Base-by-base conservation (phyloP, 2,888 invertebrate species). In the Ichneumoninae sp. region DNA sequence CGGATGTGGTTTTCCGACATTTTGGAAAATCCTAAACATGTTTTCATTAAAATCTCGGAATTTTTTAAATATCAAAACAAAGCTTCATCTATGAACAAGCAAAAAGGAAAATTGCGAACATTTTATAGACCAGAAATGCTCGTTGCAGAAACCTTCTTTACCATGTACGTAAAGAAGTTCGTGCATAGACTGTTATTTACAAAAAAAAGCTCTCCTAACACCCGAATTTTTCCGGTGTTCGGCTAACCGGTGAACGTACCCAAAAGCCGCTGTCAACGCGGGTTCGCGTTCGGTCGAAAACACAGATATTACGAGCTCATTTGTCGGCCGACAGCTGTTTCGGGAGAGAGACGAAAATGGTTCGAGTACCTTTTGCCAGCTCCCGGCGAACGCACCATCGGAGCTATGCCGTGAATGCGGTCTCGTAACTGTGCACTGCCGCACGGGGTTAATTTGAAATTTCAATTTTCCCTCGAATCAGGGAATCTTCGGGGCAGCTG, bases 381-480 rank as follows among this genome's bases (percentile, higher is more conserved):
- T 26, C 36, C 68, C 19, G 36, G 8, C 52, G 26, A 8, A 30
- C n/a, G 6, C 26, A 5, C 19, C 62, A 47, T n/a, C 30, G 62
- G 44, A 74, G 50, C 30, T 19, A 47, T 30, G 13, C 33, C 10
- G 33, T 62, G 44, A 50, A 74, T 50, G 33, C 62, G 62, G 8
- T 47, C n/a, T 47, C 57, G 74, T 47, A 62, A 22, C 16, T 33
- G 74, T 77, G 62, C 16, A 30, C 57, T 57, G 30, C 62, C 72
- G 22, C 68, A 76, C 36, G 26, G 71, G 82, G 80, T 78, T 83
- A 81, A 86, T 85, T 86, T 83, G 77, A 81, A 84, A 83, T 85
- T 86, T 86, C 85, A 86, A 86, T 85, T 85, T 86, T 85, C 82
- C 83, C 62, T 86, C 68, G 82, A 86, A 86, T 86, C 84, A 78